Base-by-base conservation (phyloP, 30 jellyfish, hydroid and myxozoan species). In the Mastigias papua region DNA sequence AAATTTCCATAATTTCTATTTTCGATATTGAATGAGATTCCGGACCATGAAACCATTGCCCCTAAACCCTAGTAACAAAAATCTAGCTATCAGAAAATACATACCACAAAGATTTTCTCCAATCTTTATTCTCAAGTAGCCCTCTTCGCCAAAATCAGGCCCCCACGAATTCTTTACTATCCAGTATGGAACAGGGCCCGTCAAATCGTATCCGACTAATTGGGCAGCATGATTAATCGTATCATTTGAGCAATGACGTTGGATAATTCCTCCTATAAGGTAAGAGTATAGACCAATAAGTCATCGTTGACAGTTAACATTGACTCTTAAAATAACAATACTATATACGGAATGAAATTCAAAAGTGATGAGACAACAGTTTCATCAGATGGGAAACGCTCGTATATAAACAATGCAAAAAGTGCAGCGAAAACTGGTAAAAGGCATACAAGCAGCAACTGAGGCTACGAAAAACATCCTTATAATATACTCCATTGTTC, bases 141-240 rank as follows among this genome's bases (percentile, higher is more conserved):
- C 98, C 58, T 92, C 88, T 76, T 92, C 98, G 26, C 98, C 98
- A 63, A 86, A 92, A 26, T 86, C 95, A 0, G 76, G 82, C 19
- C 97, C 98, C 98, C 98, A 92, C 21, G 95, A 57, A 69, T 92
- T 92, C 51, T 92, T 67, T 19, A 81, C 95, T 34, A 86, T 81
- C 91, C 95, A 92, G 77, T 92, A 92, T 26, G 97, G 98, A n/a
- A 92, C 95, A 10, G 97, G 97, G n/a, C 91, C 95, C 3, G 75
- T 48, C 76, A 92, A 74, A 69, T 80, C 77, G 82, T 92, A 92
- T 25, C 95, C 98, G 60, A 92, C 95, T 17, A 92, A 27, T 76
- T 92, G 98, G 23, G 87, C 98, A 19, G 98, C 98, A 48, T 92
- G 98, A 74, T 92, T 92, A 66, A 92, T 81, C 48, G 81, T 81